A percentile compares a stretch with the other conserved stretches of the same genome.
Conservation (phyloP, 1,140 invertebrate species). For the Ooceraea biroi region DNA sequence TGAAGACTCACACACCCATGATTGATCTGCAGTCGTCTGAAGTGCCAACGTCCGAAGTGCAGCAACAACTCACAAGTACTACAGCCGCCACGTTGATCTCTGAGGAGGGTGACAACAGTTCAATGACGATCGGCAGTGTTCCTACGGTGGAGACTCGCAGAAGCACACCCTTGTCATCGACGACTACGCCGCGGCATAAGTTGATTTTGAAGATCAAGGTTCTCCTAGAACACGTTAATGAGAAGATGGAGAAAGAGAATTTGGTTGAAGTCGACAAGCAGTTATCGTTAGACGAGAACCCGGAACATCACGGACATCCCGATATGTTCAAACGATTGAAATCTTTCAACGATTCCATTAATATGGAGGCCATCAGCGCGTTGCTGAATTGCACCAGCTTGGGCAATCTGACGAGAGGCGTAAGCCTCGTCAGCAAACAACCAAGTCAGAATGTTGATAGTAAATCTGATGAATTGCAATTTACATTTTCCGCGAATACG, state of each 20-base stretch:
- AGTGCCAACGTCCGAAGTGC: neutral
- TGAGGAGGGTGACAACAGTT: neutral
- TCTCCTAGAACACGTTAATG: slow-evolving; percentile 69
- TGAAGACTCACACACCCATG: neutral
- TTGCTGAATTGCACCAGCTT: slow-evolving; percentile 71
- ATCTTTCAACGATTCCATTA: slow-evolving; percentile 67
- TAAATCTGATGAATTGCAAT: neutral
- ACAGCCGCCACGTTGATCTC: neutral
- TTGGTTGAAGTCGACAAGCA: slow-evolving; percentile 72
- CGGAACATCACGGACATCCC: slow-evolving; percentile 38
- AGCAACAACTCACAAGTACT: neutral
- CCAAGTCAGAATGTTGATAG: neutral
- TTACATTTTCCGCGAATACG: neutral
- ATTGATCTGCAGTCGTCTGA: neutral
- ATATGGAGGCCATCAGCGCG: slow-evolving; percentile 56
- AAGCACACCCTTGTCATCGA: slow-evolving; percentile 37
- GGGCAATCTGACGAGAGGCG: slow-evolving; percentile 25
- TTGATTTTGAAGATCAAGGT: slow-evolving; percentile 71
- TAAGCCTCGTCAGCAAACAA: neutral
- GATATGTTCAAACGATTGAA: slow-evolving; percentile 64
- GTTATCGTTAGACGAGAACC: slow-evolving; percentile 64
- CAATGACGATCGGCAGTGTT: neutral
- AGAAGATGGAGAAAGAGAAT: slow-evolving; percentile 68
- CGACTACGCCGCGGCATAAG: slow-evolving; percentile 32
- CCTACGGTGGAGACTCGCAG: slow-evolving; percentile 23